A percentile compares a stretch with the other conserved stretches of the same genome.
phyloP scores from a whole-genome alignment of 2,888 invertebrate species.

The Tetheella fluctuosa region DNA sequence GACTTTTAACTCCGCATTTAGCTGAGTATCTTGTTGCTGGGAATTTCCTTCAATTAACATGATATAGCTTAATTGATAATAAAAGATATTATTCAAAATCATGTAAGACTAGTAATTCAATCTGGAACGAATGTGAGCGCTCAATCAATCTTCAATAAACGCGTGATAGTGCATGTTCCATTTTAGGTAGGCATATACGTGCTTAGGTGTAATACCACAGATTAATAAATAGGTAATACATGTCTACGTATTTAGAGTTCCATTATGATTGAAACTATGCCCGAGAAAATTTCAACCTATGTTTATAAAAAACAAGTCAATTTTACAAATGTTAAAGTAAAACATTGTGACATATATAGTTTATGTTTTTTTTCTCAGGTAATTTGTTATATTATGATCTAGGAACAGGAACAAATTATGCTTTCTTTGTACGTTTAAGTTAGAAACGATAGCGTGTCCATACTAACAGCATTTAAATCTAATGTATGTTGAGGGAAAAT shows the following conservation, averaged over 20 bases:
- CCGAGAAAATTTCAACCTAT: too few relatives aligned
- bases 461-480: background rate
- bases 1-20: background rate
- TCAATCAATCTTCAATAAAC: background rate
- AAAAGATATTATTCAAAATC: background rate
- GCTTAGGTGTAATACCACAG: too few relatives aligned
- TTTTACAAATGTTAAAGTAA: too few relatives aligned
- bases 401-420: slow-evolving; percentile 35
- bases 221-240: too few relatives aligned
- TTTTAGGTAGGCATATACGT: background rate
- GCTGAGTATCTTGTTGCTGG: slow-evolving; percentile 4
- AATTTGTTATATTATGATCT: slow-evolving; percentile 26
- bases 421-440: slow-evolving; percentile 20
- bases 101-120: background rate
- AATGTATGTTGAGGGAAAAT: background rate
- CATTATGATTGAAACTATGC: too few relatives aligned
- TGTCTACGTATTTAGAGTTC: too few relatives aligned
- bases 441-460: slow-evolving; percentile 28
- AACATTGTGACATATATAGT: too few relatives aligned
- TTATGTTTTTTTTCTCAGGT: slow-evolving; percentile 4
- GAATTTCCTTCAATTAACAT: slow-evolving; percentile 2
- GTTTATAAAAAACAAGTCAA: too few relatives aligned
- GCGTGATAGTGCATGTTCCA: too few relatives aligned
- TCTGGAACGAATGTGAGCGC: background rate
- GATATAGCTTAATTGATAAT: background rate